These are phyloP conservation scores for Synergus gifuensis DNA, from an alignment of 2,888 invertebrate genomes.

Conservation along the genomic window DNA sequence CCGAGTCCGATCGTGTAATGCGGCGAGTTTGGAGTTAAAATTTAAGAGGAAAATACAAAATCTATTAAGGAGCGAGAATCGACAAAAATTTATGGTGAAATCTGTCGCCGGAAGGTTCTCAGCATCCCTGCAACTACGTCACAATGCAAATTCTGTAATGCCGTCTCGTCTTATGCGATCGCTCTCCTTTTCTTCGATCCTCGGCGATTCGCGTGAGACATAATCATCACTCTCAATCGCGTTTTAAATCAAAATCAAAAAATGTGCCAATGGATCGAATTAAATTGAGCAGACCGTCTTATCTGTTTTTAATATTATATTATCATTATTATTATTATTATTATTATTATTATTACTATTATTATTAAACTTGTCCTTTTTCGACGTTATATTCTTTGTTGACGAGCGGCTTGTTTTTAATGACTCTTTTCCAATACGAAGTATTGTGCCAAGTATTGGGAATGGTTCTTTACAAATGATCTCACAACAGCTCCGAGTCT, in stretches of 20 bases:
- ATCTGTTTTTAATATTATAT: background rate
- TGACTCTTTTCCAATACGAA: constrained; percentile 51
- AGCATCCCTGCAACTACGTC: constrained; percentile 65
- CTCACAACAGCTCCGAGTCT: background rate
- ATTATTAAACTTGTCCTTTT: constrained; percentile 49
- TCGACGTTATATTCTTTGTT: constrained; percentile 48
- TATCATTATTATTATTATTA: no score
- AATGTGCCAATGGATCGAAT: constrained; percentile 51
- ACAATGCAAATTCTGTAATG: constrained; percentile 63
- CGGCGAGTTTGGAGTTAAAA: constrained; percentile 59
- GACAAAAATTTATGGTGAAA: constrained; percentile 45
- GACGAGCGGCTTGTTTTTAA: constrained; percentile 61
- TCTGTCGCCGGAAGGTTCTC: constrained; percentile 61
- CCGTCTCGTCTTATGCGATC: constrained; percentile 64
- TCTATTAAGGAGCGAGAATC: constrained; percentile 59
- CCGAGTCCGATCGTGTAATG: constrained; percentile 68
- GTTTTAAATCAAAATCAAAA: constrained; percentile 50
- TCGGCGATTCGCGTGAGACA: background rate
- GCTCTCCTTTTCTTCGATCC: constrained; percentile 60
- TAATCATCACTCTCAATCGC: background rate
- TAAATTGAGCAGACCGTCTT: constrained; percentile 47
- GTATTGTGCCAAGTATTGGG: background rate
- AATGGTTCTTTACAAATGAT: background rate
- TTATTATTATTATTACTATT: background rate
- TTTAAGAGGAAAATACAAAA: constrained; percentile 56